These are phyloP conservation scores for Caradrina kadenii DNA, from an alignment of 2,888 invertebrate genomes.

Conservation along the genomic window DNA sequence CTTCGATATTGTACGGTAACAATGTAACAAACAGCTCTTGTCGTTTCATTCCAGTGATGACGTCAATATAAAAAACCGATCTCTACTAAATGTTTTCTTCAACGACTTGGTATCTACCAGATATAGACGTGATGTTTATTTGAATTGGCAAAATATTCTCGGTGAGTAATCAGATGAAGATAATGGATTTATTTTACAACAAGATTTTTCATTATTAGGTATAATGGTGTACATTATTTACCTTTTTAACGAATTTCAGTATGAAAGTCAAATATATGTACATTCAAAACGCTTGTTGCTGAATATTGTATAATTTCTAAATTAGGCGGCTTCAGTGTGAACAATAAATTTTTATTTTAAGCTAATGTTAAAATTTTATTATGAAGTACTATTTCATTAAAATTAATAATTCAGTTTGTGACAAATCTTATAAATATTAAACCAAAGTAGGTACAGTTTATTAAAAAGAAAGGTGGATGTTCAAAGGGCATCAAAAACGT, in stretches of 20 bases:
- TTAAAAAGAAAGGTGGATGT: no score
- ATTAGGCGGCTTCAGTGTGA: not conserved
- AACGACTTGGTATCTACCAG: slow-evolving; percentile 92
- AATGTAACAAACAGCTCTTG: slow-evolving; percentile 9
- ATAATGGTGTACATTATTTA: not conserved
- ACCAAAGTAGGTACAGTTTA: no score
- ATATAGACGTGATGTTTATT: slow-evolving; percentile 92
- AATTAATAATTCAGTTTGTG: no score
- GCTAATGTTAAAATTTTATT: not conserved
- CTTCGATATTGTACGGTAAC: not conserved
- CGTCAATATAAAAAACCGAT: slow-evolving; percentile 86
- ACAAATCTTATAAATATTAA: no score
- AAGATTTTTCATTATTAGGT: slow-evolving; percentile 17
- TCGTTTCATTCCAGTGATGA: slow-evolving; percentile 80
- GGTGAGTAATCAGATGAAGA: slow-evolving; percentile 83
- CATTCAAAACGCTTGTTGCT: not conserved
- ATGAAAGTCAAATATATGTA: slow-evolving; percentile 2
- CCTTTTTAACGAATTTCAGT: slow-evolving; percentile 17
- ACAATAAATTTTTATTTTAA: not conserved
- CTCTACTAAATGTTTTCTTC: slow-evolving; percentile 92
- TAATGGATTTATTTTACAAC: slow-evolving; percentile 56
- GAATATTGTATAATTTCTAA: not conserved
- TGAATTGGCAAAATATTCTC: slow-evolving; percentile 93
- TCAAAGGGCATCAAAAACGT: no score
- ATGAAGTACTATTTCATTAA: no score